These are phyloP conservation scores for Sigmodon hispidus DNA, from an alignment of 2,113 vertebrate species.

Conservation along the genomic window DNA sequence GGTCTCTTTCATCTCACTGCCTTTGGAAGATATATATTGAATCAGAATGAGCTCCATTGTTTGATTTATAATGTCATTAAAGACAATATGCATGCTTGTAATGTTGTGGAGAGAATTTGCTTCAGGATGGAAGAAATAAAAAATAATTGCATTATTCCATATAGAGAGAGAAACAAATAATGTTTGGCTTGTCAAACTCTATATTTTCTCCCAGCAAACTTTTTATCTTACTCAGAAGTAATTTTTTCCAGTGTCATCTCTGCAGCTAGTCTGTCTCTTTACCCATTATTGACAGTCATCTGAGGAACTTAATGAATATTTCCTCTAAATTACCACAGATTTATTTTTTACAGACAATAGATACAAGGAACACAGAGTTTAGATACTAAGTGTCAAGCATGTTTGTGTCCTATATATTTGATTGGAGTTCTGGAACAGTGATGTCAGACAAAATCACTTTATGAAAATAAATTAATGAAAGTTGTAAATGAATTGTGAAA, in stretches of 20 bases:
- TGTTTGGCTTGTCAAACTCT: background rate
- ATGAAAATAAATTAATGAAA: conserved; percentile 18
- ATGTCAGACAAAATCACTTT: background rate
- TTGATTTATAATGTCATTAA: background rate
- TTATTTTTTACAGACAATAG: background rate
- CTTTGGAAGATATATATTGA: background rate
- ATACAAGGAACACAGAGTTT: no score
- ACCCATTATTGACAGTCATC: background rate
- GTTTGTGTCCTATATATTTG: background rate
- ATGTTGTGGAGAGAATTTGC: background rate
- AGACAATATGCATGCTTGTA: background rate
- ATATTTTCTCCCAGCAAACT: background rate
- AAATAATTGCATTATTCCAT: background rate
- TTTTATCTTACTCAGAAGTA: background rate
- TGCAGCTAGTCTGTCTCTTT: background rate
- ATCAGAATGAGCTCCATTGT: background rate
- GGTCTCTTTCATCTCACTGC: background rate
- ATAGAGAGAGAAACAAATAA: background rate
- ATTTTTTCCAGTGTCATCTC: background rate
- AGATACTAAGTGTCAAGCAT: background rate
- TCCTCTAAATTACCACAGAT: background rate
- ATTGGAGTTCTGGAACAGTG: background rate
- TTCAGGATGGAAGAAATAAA: background rate
- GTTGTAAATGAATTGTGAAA: conserved; percentile 9
- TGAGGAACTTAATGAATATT: background rate